A percentile compares a stretch with the other conserved stretches of the same genome.
phyloP scores from a whole-genome alignment of 2,797 vertebrate species.

The Paratrypauchen microcephalus region DNA sequence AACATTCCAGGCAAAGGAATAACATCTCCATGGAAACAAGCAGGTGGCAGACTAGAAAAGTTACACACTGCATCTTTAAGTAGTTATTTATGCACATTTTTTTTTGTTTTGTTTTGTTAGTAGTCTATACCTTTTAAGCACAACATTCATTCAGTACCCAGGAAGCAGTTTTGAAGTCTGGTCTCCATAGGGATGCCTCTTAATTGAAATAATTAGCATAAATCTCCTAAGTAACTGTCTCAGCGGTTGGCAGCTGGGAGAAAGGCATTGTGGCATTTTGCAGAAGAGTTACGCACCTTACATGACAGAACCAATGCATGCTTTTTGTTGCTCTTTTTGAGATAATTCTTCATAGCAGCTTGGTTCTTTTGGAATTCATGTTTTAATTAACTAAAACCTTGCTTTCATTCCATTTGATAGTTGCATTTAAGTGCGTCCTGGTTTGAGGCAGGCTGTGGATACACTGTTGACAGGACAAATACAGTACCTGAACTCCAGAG shows the following conservation, averaged over 20 bases:
- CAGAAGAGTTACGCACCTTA: neutral
- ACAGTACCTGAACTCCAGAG: too few species aligned
- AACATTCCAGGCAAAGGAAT: too few species aligned
- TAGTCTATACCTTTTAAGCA: slow-evolving; percentile 10
- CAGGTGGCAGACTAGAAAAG: too few species aligned
- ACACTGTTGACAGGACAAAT: too few species aligned
- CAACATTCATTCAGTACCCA: slow-evolving; percentile 22
- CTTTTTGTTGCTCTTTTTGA: neutral
- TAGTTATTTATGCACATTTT: neutral
- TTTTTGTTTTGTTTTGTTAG: slow-evolving; percentile 33
- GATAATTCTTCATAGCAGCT: too few species aligned
- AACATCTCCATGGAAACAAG: too few species aligned
- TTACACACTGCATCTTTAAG: too few species aligned
- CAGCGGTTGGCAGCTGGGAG: neutral
- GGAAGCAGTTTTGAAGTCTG: slow-evolving; percentile 53
- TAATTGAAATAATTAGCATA: slow-evolving; percentile 65
- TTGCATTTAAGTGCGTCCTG: too few species aligned
- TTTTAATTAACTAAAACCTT: too few species aligned
- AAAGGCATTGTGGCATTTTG: neutral
- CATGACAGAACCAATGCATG: neutral
- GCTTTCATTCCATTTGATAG: too few species aligned
- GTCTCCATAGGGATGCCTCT: slow-evolving; percentile 61
- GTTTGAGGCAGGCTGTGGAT: too few species aligned
- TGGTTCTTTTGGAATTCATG: too few species aligned
- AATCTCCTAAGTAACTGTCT: slow-evolving; percentile 39